Evolutionary conservation across 2,113 vertebrate species (phyloP).

Genomic region (Amblyopsis rosae): DNA sequence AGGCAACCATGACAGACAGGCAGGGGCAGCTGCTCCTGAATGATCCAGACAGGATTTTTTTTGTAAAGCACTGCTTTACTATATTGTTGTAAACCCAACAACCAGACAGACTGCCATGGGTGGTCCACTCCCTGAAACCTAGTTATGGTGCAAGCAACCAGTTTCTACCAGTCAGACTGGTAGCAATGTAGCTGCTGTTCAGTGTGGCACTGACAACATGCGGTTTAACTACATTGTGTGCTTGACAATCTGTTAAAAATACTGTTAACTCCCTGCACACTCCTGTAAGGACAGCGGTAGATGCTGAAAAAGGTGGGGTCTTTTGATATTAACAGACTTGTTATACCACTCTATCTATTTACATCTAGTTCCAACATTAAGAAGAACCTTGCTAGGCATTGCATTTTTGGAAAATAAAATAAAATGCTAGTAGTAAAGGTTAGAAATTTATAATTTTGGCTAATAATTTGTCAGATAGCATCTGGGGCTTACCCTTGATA

Average conservation of each 20-base stretch:
- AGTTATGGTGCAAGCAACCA: background rate
- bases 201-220: conserved; percentile 33
- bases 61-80: conserved; percentile 29
- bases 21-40: conserved; percentile 2
- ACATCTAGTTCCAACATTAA: background rate
- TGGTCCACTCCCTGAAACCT: conserved; percentile 42
- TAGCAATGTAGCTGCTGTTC: conserved; percentile 25
- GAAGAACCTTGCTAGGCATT: no score
- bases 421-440: no score
- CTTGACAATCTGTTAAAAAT: conserved; percentile 57
- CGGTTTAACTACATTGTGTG: conserved; percentile 23
- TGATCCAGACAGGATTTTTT: conserved; percentile 17
- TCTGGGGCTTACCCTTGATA: no score
- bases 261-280: conserved; percentile 61
- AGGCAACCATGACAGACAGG: conserved; percentile 16
- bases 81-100: conserved; percentile 33
- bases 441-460: no score
- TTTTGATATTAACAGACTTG: conserved; percentile 37
- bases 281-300: conserved; percentile 53
- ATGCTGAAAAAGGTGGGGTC: conserved; percentile 62
- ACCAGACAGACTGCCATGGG: conserved; percentile 46
- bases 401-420: no score
- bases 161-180: background rate
- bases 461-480: no score
- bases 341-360: conserved; percentile 35